Evolutionary conservation across 1,140 invertebrate genomes (phyloP).

Genomic region (Drosophila fuyamai): DNA sequence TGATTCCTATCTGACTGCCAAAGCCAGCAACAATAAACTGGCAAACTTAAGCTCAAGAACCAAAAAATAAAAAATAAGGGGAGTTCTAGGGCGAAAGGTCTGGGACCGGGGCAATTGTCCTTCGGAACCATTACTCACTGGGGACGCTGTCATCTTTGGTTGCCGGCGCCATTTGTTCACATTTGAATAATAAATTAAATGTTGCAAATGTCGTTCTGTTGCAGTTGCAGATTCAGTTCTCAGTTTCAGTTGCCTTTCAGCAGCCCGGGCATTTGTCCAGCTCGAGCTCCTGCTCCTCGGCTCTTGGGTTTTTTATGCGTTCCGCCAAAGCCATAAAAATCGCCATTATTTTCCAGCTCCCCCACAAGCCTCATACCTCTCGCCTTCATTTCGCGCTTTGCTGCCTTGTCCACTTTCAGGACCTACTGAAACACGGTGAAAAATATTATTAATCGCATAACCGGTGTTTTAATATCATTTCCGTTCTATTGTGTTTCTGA

Average conservation of each 20-base stretch:
- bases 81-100: neutral
- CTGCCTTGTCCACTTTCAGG: slow-evolving; percentile 50
- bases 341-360: slow-evolving; percentile 65
- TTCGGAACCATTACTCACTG: slow-evolving; percentile 67
- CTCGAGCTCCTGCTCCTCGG: slow-evolving; percentile 21
- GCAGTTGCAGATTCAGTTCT: slow-evolving; percentile 40
- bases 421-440: slow-evolving; percentile 1
- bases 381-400: slow-evolving; percentile 54
- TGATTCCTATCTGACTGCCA: slow-evolving; percentile 41
- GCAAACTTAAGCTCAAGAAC: slow-evolving; percentile 35
- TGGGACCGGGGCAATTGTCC: slow-evolving; percentile 56
- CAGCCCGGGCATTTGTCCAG: slow-evolving; percentile 46
- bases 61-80: neutral
- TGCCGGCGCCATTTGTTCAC: slow-evolving; percentile 75
- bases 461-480: too few relatives aligned
- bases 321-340: slow-evolving; percentile 72
- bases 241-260: slow-evolving; percentile 57
- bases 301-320: slow-evolving; percentile 65
- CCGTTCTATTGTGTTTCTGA: neutral
- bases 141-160: slow-evolving; percentile 73
- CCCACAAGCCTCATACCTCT: slow-evolving; percentile 17
- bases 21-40: slow-evolving; percentile 32
- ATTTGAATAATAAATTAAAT: slow-evolving; percentile 83
- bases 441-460: slow-evolving; percentile 5
- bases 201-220: slow-evolving; percentile 72